Evolutionary conservation across 2,888 invertebrate genomes (phyloP), one percentile per base, ranked within the genome.

Genomic region (Dasysyrphus albostriatus): DNA sequence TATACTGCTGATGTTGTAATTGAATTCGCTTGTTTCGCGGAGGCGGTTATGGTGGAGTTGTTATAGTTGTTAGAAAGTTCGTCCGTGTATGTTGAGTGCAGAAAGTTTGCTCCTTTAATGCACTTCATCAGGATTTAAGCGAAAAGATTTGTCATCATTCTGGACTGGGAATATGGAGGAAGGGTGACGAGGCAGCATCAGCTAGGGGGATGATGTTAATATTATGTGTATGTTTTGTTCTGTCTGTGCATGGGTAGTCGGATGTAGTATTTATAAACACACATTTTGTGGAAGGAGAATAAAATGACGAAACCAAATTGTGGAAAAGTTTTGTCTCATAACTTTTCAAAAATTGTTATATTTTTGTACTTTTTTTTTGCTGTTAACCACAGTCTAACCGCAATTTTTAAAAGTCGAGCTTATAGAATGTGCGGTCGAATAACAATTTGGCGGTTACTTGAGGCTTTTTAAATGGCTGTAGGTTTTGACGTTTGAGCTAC

Each of bases 11-110:
- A 47, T 67, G 83, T 58, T 87, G 83, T 87, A 88, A 88, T 88
- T 88, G 88, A 88, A 88, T 88, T 88, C 88, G 73, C 88, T 88
- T 88, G 88, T 88, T 88, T 88, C 88, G 83, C 83, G 88, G 80
- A 83, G 83, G 63, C 61, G 79, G 49, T 88, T 54, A 59, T 59
- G 83, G 83, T 73, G 58, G 49, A 72, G 83, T 69, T 83, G 78
- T 76, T 80, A 39, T 37, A 78, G 87, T 87, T 87, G 39, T 39
- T 24, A 49, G 83, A 87, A 87, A 87, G 75, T 87, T 87, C 42
- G 79, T 82, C 75, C 51, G 73, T 61, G 81, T 70, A 74, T 78
- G 77, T 37, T 54, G 69, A 54, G 74, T 67, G 74, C 67, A 65
- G 78, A 83, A 87, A 87, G 75, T 87, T 87, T 54, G 29, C 69